A percentile compares a stretch with the other conserved stretches of the same genome.
These are phyloP conservation scores for Phymanthus crucifer DNA, from an alignment of 92 coral and sea anemone species.

Conservation along the genomic window DNA sequence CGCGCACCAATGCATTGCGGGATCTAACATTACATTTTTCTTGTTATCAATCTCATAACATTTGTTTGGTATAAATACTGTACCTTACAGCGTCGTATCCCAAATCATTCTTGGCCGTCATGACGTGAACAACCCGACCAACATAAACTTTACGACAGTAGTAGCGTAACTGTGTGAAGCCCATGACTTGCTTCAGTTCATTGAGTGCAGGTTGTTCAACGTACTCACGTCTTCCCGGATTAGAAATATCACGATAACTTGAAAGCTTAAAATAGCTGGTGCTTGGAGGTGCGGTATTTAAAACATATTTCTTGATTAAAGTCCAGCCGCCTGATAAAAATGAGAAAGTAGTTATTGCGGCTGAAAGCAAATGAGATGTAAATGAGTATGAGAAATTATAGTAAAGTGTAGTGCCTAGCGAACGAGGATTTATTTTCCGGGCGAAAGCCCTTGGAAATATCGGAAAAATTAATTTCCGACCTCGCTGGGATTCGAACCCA, in stretches of 20 bases:
- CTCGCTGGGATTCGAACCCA: no score
- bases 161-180: constrained; percentile 44
- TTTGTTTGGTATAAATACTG: no score
- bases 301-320: background rate
- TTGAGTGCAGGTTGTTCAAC: background rate
- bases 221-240: background rate
- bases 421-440: no score
- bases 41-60: no score
- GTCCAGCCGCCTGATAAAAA: background rate
- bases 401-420: no score
- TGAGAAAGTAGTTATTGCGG: no score
- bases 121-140: constrained; percentile 50
- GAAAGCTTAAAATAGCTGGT: background rate
- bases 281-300: background rate
- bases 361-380: no score
- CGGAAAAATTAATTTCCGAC: no score
- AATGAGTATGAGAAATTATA: no score
- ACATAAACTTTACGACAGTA: constrained; percentile 34
- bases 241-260: background rate
- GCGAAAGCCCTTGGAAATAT: no score
- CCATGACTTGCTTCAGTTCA: constrained; percentile 37
- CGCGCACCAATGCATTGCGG: no score
- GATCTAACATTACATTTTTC: no score
- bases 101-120: constrained; percentile 23
- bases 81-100: constrained; percentile 42